These are phyloP conservation scores for Hirudinaria manillensis DNA, from an alignment of 2,888 invertebrate genomes.

Conservation along the genomic window DNA sequence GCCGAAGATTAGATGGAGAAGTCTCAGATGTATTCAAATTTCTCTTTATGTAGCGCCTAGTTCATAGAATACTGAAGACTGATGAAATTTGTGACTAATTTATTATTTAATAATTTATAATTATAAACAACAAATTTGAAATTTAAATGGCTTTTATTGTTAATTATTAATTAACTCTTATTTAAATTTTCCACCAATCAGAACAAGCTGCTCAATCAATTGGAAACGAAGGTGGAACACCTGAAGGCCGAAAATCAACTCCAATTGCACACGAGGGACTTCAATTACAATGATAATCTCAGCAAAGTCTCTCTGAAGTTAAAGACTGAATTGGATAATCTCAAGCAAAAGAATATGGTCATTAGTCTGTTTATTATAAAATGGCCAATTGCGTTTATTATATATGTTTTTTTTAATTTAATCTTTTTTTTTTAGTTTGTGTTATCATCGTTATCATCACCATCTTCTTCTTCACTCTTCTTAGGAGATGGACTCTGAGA, in stretches of 20 bases:
- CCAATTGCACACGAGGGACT: constrained; percentile 26
- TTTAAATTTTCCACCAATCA: not conserved
- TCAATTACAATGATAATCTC: constrained; percentile 22
- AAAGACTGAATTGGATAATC: constrained; percentile 15
- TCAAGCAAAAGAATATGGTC: constrained; percentile 24
- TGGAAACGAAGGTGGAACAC: constrained; percentile 25
- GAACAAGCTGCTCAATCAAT: constrained; percentile 21
- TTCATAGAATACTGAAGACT: no score
- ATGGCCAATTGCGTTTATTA: not conserved
- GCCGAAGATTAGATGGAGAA: no score
- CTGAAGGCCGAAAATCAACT: constrained; percentile 29
- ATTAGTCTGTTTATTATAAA: not conserved
- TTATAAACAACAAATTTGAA: no score
- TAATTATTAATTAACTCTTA: no score
- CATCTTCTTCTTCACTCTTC: no score
- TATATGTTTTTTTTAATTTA: not conserved
- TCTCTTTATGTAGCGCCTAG: no score
- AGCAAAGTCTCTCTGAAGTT: constrained; percentile 21
- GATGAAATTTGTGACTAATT: no score
- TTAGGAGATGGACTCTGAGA: constrained; percentile 18
- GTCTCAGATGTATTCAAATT: no score
- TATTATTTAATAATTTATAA: no score
- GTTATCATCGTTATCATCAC: not conserved
- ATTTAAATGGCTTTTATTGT: no score
- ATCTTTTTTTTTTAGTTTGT: not conserved